A percentile compares a stretch with the other conserved stretches of the same genome.
These are phyloP conservation scores for Junonia oenone DNA, from an alignment of 2,888 invertebrate species.

Conservation along the genomic window DNA sequence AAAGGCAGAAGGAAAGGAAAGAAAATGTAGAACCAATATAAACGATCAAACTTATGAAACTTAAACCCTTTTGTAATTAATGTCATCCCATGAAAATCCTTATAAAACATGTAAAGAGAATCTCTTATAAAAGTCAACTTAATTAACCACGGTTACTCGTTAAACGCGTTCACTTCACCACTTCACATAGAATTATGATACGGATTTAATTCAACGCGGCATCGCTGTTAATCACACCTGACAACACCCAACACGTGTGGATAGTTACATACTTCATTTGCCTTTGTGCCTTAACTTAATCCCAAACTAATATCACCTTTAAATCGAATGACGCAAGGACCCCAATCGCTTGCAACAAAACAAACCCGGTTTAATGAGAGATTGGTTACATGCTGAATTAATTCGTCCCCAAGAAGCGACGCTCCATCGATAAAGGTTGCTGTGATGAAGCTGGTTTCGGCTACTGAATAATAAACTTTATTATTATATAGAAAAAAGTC, in stretches of 20 bases:
- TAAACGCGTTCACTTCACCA: constrained; percentile 29
- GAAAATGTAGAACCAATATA: not conserved
- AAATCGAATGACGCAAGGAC: constrained; percentile 18
- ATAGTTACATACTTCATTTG: constrained; percentile 33
- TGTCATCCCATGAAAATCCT: not conserved
- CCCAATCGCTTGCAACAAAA: constrained; percentile 23
- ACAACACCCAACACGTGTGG: constrained; percentile 29
- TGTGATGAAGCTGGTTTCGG: constrained; percentile 1
- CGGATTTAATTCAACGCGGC: constrained; percentile 39
- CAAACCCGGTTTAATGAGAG: constrained; percentile 38
- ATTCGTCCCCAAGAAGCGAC: constrained; percentile 32
- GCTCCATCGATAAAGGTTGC: constrained; percentile 12
- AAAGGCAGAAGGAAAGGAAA: not conserved
- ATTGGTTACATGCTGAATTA: constrained; percentile 42
- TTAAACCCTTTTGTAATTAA: not conserved
- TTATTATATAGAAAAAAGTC: not conserved
- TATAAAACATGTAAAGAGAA: constrained; percentile 1
- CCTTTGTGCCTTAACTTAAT: constrained; percentile 22
- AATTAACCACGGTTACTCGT: constrained; percentile 31
- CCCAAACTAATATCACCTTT: constrained; percentile 28
- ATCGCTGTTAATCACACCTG: constrained; percentile 42
- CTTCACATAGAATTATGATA: constrained; percentile 36
- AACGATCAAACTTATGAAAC: not conserved
- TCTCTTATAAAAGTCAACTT: constrained; percentile 22
- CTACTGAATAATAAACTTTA: constrained; percentile 16